Evolutionary conservation across 2,113 vertebrate species (phyloP).

Genomic region (Callocephalon fimbriatum): DNA sequence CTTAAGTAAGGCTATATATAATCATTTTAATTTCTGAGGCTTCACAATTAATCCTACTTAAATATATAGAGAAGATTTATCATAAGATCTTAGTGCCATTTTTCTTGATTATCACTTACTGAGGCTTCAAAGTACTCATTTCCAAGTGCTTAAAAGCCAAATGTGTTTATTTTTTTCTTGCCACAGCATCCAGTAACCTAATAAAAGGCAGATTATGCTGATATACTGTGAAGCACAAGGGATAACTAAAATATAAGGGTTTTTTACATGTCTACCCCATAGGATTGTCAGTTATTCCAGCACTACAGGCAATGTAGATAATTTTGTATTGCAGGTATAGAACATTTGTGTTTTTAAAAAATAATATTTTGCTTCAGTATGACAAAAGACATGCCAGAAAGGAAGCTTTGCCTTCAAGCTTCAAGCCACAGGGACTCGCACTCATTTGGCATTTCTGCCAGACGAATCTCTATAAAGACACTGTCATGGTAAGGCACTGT

Average conservation of each 20-base stretch:
- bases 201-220: constrained; percentile 60
- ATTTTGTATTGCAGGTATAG: background rate
- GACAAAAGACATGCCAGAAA: background rate
- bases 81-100: constrained; percentile 45
- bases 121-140: constrained; percentile 36
- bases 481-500: background rate
- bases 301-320: background rate
- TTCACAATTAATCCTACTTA: constrained; percentile 59
- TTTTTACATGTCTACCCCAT: background rate
- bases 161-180: background rate
- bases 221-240: background rate
- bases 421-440: background rate
- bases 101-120: constrained; percentile 58
- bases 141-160: constrained; percentile 40
- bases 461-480: background rate
- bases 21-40: constrained; percentile 57
- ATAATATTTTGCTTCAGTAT: background rate
- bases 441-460: background rate
- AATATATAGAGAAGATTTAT: constrained; percentile 52
- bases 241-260: background rate
- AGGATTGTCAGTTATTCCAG: constrained; percentile 5
- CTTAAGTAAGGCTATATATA: constrained; percentile 49
- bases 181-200: constrained; percentile 41
- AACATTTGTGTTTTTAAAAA: background rate
- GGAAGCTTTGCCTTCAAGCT: background rate